Base-by-base conservation (phyloP, 2,113 vertebrate species). In the Platycercus adscitus region DNA sequence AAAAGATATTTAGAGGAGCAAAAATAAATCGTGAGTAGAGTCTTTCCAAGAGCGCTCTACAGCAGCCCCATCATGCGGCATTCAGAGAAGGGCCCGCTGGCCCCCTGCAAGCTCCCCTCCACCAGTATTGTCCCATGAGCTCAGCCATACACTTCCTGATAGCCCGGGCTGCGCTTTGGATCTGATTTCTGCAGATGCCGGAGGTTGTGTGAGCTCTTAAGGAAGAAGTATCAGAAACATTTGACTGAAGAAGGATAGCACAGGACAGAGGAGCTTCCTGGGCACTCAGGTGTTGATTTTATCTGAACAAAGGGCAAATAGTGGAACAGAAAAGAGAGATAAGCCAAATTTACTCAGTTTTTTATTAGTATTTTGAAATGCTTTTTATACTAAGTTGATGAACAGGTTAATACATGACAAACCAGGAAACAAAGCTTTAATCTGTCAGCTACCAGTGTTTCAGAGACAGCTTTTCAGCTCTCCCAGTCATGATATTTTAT, bases 1-100 rank as follows among this genome's bases (percentile, higher is more conserved):
- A 68, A 91, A 80, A 69, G 46, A 60, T 86, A 93, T 70, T 79
- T 68, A 79, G 53, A 49, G 77, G 35, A 93, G 73, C 35, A 89
- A 95, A 96, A 95, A 84, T 72, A 94, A 95, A 94, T 81, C 73
- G 43, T 90, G 70, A n/a, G 5, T 8, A 26, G 65, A 44, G 66
- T 28, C n/a, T 18, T 95, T 58, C 77, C 20, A 13, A 43, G 47
- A 63, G 65, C 6, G 31, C 63, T 85, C 69, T 84, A 56, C 39
- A 72, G 44, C 61, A 53, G 76, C 68, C 66, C 13, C 0, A 0
- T 35, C 44, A 31, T 11, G 25, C 37, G 33, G 53, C 7, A 1
- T 15, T 44, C 53, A 17, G 44, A 76, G 84, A 15, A 26, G 37
- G 53, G n/a, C 72, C 33, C 0, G 0, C 28, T 65, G 65, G 23